Evolutionary conservation across 64 coral and sea anemone species (phyloP).

Genomic region (Stichodactyla helianthus): DNA sequence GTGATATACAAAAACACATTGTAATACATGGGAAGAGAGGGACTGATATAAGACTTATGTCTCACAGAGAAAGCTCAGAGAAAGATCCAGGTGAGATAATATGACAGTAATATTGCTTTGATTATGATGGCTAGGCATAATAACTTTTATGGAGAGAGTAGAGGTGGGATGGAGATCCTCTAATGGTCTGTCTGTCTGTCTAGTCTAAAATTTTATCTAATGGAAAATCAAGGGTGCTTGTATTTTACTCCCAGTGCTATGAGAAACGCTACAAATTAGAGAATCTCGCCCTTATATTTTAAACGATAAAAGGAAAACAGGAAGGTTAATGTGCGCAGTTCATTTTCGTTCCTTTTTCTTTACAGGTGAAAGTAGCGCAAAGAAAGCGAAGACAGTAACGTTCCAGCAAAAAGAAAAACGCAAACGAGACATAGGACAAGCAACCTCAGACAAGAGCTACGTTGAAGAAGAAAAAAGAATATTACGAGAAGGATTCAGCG

Average conservation of each 20-base stretch:
- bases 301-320: no score
- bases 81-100: constrained; percentile 8
- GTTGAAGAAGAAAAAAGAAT: constrained; percentile 79
- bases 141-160: no score
- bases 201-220: no score
- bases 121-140: no score
- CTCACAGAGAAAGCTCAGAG: constrained; percentile 30
- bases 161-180: no score
- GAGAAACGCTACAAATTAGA: no score
- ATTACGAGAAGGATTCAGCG: constrained; percentile 48
- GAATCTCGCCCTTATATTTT: no score
- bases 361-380: constrained; percentile 59
- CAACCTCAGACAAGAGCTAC: constrained; percentile 66
- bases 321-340: no score
- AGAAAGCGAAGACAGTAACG: constrained; percentile 64
- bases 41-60: constrained; percentile 61
- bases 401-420: constrained; percentile 71
- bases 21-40: constrained; percentile 84
- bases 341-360: background rate
- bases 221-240: no score
- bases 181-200: no score
- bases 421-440: constrained; percentile 62
- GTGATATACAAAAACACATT: constrained; percentile 87
- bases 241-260: no score
- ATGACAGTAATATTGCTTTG: background rate